Base-by-base conservation (phyloP, 2,113 vertebrate species). In the Pimephales promelas region DNA sequence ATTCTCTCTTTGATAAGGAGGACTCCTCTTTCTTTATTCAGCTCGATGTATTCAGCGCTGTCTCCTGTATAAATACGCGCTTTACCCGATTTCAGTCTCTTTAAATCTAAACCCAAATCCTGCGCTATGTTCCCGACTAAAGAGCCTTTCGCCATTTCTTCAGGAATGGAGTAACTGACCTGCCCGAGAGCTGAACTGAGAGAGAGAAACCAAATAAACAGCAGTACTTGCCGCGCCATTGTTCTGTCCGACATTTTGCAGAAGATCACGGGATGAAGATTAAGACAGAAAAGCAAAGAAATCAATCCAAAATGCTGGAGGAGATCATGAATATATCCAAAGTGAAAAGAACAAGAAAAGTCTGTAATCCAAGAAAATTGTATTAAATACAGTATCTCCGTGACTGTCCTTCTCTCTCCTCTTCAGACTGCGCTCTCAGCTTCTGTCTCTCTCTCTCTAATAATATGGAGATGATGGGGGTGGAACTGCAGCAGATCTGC, bases 61-160 rank as follows among this genome's bases (percentile, higher is more conserved):
- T 82, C 84, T 40, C 73, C 86, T 5, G 84, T 83, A 78, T 86
- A 87, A 40, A 88, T 45, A 34, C 81, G 86, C 49, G 86, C 84
- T 73, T 81, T 70, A 4, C 87, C 85, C 6, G 83, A 80, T 66
- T 68, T 66, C 45, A 87, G 68, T 68, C 84, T 70, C 31, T 84
- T 84, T 22, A 84, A 22, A 74, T 86, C 84, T 70, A 87, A 71
- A 70, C 84, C 88, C 20, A 89, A 56, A 70, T 89, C 88, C 31
- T 84, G 75, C 5, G 78, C 86, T 36, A 89, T 88, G 73, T 86
- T 88, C 6, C 87, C 87, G 14, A 88, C 87, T 81, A 87, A 87
- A 7, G 85, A 80, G 14, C 83, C 87, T 59, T 81, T 85, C 3
- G 47, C 18, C 87, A 85, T 88, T 52, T 87, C 85, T 66, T 88